Evolutionary conservation across 2,888 invertebrate genomes (phyloP), one percentile per base, ranked within the genome.

Genomic region (Machimus atricapillus): DNA sequence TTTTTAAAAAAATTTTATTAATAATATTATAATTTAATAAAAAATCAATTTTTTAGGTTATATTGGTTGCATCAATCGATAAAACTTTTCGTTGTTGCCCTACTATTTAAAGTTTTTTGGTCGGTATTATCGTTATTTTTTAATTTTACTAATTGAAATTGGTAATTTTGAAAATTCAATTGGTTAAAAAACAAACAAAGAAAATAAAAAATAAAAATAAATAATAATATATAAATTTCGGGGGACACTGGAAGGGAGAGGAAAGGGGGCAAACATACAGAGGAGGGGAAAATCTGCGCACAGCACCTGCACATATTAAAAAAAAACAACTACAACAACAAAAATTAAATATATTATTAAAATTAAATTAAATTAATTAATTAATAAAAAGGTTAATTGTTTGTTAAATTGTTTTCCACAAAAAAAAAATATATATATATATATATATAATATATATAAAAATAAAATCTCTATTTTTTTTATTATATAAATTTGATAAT

Each of bases 21-120:
- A 31, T 8, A 40, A 40, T 40, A 9, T 40, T 40, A 9, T 40
- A 9, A 40, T 9, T 40, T 40, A n/a, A n/a, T n/a, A n/a, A n/a
- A n/a, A n/a, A n/a, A n/a, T n/a, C n/a, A n/a, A n/a, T 58, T 56
- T 91, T 90, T 58, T 93, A 94, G 94, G 88, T 90, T 94, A 27
- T 94, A 91, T 90, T 93, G 93, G 90, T 88, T 93, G 4, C 94
- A 94, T 89, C 93, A 93, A 89, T 86, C 91, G 0, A 87, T 94
- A 87, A 94, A 93, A 89, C 46, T 92, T 0, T 88, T 91, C 0
- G 91, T 93, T 14, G 87, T 89, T 86, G 88, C 89, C 56, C 88
- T 90, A 58, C 79, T 90, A 6, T 83, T 90, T 31, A 90, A 90
- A 87, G 58, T 90, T 31, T 66, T 89, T 56, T 91, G 90, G 90